phyloP scores from a whole-genome alignment of 2,113 vertebrate genomes.

The Mionectes macconnelli region DNA sequence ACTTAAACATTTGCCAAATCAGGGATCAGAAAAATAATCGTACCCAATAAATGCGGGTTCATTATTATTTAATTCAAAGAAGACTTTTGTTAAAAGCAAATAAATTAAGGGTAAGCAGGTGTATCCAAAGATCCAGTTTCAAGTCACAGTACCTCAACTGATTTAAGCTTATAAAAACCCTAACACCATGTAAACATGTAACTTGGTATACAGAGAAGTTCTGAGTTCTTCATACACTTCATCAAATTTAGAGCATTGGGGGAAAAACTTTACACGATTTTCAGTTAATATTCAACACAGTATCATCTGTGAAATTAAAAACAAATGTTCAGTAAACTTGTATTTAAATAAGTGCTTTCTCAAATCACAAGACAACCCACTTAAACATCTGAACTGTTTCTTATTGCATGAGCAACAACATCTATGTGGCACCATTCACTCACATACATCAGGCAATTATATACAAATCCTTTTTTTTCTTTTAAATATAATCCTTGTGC shows the following conservation, averaged over 20 bases:
- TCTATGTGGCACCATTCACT: not conserved
- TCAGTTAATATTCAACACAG: not conserved
- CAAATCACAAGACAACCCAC: not conserved
- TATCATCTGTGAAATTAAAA: not conserved
- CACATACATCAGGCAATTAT: not conserved
- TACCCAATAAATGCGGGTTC: not conserved
- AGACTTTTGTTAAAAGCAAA: not conserved
- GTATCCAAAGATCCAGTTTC: not conserved
- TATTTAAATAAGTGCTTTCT: not conserved
- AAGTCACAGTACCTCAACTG: not conserved
- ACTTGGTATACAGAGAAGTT: not conserved
- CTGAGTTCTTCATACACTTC: not conserved
- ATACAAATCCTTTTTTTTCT: not conserved
- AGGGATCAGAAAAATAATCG: not conserved
- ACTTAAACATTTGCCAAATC: not conserved
- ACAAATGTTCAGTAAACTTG: not conserved
- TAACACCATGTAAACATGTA: not conserved
- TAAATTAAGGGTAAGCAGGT: not conserved
- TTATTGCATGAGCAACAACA: not conserved
- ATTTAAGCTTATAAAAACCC: not conserved
- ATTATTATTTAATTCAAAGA: not conserved
- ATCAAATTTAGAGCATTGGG: not conserved
- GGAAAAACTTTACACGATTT: accelerated
- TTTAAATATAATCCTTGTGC: not conserved
- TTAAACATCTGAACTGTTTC: not conserved